Evolutionary conservation across 2,113 vertebrate genomes (phyloP).

Genomic region (Pseudorasbora parva): DNA sequence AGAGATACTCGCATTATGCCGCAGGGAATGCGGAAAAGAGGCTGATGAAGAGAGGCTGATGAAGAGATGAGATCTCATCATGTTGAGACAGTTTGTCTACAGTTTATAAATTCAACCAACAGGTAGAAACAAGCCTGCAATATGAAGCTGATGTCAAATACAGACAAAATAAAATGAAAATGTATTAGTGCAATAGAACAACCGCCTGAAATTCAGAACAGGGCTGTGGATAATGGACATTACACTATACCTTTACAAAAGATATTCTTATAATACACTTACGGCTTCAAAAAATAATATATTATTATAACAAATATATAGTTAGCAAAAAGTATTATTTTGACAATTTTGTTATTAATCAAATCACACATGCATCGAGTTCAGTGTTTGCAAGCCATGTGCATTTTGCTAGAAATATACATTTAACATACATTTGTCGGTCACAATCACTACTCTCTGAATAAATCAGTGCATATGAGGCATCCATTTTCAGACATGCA

Average conservation of each 20-base stretch:
- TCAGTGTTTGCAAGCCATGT: neutral
- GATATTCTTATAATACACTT: too few species aligned
- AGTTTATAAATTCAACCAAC: neutral
- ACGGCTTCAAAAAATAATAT: too few species aligned
- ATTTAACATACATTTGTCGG: neutral
- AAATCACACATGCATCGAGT: neutral
- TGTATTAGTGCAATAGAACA: neutral
- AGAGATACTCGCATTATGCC: neutral
- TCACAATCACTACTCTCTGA: neutral
- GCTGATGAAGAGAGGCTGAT: neutral
- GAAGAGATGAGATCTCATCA: neutral
- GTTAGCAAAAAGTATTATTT: too few species aligned
- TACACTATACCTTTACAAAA: too few species aligned
- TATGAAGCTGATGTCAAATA: neutral
- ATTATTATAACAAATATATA: too few species aligned
- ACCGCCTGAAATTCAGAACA: neutral
- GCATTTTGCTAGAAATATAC: neutral
- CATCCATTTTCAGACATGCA: neutral
- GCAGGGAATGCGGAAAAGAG: neutral
- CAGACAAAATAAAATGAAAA: neutral
- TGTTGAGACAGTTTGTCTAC: neutral
- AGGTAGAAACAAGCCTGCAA: slow-evolving; percentile 2
- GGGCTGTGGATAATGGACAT: neutral
- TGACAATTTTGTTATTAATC: too few species aligned
- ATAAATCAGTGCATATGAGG: neutral